Conservation (phyloP, 2,113 vertebrate species). For the mouse (Mus musculus) region DNA sequence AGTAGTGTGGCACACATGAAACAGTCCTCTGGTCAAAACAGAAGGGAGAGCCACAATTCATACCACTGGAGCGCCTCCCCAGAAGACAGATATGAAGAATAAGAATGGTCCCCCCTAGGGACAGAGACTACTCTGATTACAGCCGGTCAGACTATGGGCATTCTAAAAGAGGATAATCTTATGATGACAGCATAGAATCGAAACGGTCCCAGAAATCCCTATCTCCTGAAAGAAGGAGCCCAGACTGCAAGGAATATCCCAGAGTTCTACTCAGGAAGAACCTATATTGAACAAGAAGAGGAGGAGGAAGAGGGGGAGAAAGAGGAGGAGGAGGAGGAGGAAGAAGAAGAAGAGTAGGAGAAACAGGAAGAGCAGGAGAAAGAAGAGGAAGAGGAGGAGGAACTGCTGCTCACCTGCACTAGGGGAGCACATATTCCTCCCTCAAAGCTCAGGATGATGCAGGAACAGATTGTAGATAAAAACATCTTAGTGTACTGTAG, state of each 20-base stretch:
- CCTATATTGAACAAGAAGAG: slow-evolving; percentile 90
- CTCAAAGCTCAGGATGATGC: slow-evolving; percentile 98
- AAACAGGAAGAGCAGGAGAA: too few species aligned
- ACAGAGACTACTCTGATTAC: slow-evolving; percentile 85
- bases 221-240: slow-evolving; percentile 86
- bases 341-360: too few species aligned
- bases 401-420: slow-evolving; percentile 94
- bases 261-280: slow-evolving; percentile 84
- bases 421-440: slow-evolving; percentile 98
- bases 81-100: slow-evolving; percentile 86
- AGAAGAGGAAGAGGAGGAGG: slow-evolving; percentile 89
- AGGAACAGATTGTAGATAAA: slow-evolving; percentile 98
- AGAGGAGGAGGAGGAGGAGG: slow-evolving; percentile 77
- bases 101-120: slow-evolving; percentile 51
- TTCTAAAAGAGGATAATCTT: slow-evolving; percentile 84
- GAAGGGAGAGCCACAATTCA: slow-evolving; percentile 83
- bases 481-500: slow-evolving; percentile 98
- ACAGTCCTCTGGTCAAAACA: slow-evolving; percentile 85
- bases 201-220: slow-evolving; percentile 88
- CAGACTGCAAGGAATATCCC: slow-evolving; percentile 68
- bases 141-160: slow-evolving; percentile 85
- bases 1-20: slow-evolving; percentile 88
- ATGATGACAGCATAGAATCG: slow-evolving; percentile 83
- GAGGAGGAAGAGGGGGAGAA: slow-evolving; percentile 87
- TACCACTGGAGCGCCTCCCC: slow-evolving; percentile 84